Conservation (phyloP, 2,113 vertebrate genomes). For the Seriola quinqueradiata region DNA sequence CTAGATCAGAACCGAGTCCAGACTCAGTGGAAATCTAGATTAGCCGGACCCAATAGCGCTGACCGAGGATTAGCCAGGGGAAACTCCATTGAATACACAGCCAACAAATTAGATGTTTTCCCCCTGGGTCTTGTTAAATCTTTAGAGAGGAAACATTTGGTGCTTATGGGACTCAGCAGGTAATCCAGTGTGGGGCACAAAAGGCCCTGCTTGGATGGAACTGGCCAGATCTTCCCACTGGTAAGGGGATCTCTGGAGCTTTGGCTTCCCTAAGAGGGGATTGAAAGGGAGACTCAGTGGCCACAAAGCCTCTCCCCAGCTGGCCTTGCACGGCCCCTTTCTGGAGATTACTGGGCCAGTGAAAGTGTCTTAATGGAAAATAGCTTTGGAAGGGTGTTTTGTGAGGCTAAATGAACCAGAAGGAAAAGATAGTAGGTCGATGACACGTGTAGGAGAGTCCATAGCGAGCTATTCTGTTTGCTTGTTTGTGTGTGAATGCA, state of each 20-base stretch:
- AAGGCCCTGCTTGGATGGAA: constrained; percentile 66
- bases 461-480: neutral
- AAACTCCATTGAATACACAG: constrained; percentile 49
- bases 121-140: constrained; percentile 56
- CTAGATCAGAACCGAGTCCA: constrained; percentile 8
- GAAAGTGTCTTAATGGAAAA: constrained; percentile 60
- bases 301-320: constrained; percentile 62
- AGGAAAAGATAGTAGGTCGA: neutral
- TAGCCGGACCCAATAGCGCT: constrained; percentile 34
- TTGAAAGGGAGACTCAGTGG: constrained; percentile 64
- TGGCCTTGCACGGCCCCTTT: constrained; percentile 43
- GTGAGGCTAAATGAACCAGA: constrained; percentile 5
- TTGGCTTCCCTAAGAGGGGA: constrained; percentile 63
- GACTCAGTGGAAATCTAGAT: constrained; percentile 39
- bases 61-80: constrained; percentile 46
- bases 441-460: neutral
- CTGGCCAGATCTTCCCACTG: constrained; percentile 57
- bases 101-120: constrained; percentile 50
- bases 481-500: constrained; percentile 19
- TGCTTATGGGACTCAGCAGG: constrained; percentile 61
- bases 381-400: constrained; percentile 26
- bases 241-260: constrained; percentile 64
- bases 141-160: constrained; percentile 67
- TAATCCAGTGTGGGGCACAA: constrained; percentile 56
- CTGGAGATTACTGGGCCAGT: constrained; percentile 58